Conservation (phyloP, 2,113 vertebrate species). For the Poecile atricapillus region DNA sequence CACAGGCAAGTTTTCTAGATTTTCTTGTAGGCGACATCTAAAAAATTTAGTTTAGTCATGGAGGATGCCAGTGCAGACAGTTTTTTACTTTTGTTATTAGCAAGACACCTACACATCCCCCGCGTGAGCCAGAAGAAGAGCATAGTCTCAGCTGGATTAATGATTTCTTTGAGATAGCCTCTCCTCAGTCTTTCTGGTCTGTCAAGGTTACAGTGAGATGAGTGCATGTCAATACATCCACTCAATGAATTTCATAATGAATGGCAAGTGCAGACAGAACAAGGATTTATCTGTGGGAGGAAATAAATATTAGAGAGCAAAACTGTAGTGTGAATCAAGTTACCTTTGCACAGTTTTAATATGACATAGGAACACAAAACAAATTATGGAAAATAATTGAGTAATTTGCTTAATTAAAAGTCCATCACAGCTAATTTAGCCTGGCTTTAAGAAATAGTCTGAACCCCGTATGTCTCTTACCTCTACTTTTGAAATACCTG, state of each 20-base stretch:
- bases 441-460: neutral
- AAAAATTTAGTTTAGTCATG: neutral
- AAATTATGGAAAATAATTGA: neutral
- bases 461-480: neutral
- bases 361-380: neutral
- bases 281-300: neutral
- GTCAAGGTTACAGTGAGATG: neutral
- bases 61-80: neutral
- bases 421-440: neutral
- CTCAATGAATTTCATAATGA: neutral
- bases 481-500: neutral
- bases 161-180: neutral
- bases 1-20: neutral
- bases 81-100: neutral
- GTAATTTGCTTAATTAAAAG: neutral
- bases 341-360: neutral
- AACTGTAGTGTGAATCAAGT: neutral
- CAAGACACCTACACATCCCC: neutral
- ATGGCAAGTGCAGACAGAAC: neutral
- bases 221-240: neutral
- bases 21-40: neutral
- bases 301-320: neutral
- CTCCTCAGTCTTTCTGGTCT: neutral
- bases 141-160: neutral
- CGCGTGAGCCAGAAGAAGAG: neutral